These are phyloP conservation scores for Drosophila recens DNA, from an alignment of 2,888 invertebrate genomes.

Conservation along the genomic window DNA sequence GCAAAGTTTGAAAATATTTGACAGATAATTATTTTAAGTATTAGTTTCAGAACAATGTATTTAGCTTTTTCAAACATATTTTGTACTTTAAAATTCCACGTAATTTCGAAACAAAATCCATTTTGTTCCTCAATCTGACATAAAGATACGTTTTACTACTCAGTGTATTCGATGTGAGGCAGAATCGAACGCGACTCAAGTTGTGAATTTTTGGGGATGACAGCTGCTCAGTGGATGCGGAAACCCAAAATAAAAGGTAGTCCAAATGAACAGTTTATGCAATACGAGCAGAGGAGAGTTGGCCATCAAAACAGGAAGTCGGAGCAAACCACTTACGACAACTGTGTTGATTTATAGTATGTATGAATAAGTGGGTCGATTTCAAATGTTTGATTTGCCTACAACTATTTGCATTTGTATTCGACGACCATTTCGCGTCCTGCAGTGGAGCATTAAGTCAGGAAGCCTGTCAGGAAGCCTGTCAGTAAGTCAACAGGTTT, in stretches of 20 bases:
- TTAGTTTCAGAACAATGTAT: no score
- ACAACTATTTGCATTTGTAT: constrained; percentile 14
- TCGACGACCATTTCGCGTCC: constrained; percentile 22
- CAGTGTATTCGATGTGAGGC: background rate
- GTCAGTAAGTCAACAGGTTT: constrained; percentile 26
- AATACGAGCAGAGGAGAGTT: constrained; percentile 22
- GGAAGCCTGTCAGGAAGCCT: constrained; percentile 15
- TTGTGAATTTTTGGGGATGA: background rate
- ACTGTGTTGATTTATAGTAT: background rate
- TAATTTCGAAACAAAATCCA: no score
- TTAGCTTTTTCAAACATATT: no score
- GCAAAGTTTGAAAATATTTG: no score
- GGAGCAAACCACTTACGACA: constrained; percentile 16
- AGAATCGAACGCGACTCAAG: background rate
- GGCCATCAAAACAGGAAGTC: constrained; percentile 64
- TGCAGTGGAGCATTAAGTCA: constrained; percentile 16
- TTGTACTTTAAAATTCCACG: no score
- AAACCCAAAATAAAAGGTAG: constrained; percentile 43
- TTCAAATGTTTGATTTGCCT: constrained; percentile 21
- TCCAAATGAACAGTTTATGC: constrained; percentile 49
- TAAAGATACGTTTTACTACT: no score
- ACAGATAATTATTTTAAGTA: no score
- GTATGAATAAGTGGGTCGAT: constrained; percentile 41
- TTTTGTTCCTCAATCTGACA: no score
- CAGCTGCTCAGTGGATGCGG: constrained; percentile 44